phyloP scores from a whole-genome alignment of 92 coral and sea anemone species.

The Paragorgia papillata region DNA sequence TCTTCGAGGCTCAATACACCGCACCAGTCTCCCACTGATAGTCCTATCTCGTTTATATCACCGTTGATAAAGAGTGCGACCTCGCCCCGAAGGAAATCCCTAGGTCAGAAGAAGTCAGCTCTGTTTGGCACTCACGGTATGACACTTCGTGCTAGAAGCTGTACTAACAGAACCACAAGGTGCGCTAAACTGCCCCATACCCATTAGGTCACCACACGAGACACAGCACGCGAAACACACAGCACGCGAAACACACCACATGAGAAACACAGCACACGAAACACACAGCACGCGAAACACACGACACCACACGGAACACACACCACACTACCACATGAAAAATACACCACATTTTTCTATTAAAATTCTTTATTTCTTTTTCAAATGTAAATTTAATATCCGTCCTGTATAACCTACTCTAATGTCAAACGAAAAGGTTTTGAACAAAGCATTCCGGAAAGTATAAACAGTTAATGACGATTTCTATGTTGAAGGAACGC shows the following conservation, averaged over 20 bases:
- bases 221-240: too few relatives aligned
- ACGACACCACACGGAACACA: too few relatives aligned
- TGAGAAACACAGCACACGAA: too few relatives aligned
- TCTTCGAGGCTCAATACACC: constrained; percentile 63
- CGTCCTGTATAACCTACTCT: background rate
- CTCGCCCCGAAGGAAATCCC: constrained; percentile 60
- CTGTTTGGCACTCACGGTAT: constrained; percentile 66
- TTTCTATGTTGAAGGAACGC: too few relatives aligned
- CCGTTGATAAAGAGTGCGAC: constrained; percentile 62
- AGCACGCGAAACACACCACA: too few relatives aligned
- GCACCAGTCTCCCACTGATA: constrained; percentile 96
- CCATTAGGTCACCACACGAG: background rate
- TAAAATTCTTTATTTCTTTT: background rate
- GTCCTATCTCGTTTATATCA: constrained; percentile 93
- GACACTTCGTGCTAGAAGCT: constrained; percentile 82
- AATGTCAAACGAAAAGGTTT: background rate
- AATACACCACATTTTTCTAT: background rate
- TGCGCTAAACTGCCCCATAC: constrained; percentile 88
- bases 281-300: too few relatives aligned
- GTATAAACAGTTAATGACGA: too few relatives aligned
- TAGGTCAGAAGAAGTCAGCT: constrained; percentile 40
- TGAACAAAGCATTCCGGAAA: background rate
- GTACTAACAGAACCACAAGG: constrained; percentile 66
- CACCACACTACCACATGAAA: too few relatives aligned
- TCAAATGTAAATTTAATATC: background rate